Evolutionary conservation across 2,113 vertebrate species (phyloP).

Genomic region (Pelecanus crispus): DNA sequence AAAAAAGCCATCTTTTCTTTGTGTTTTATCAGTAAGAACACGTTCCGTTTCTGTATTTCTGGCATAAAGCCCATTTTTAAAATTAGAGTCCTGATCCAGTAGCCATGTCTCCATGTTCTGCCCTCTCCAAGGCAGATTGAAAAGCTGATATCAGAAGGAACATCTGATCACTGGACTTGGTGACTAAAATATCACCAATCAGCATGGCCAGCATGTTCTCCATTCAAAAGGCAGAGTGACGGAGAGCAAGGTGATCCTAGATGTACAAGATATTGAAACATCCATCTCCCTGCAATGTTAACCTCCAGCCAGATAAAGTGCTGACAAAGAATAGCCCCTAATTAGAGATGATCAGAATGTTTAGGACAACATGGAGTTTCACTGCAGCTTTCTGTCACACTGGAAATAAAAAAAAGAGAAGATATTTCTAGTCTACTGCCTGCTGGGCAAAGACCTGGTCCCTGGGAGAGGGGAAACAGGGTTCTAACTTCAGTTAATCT

Average conservation of each 20-base stretch:
- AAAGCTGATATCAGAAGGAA: not conserved
- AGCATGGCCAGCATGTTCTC: not conserved
- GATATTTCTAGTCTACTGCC: not conserved
- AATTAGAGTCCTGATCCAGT: not conserved
- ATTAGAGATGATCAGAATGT: not conserved
- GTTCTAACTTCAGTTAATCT: not conserved
- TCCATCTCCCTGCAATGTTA: not conserved
- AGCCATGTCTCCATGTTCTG: not conserved
- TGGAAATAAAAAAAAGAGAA: not conserved
- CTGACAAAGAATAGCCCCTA: not conserved
- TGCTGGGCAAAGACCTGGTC: not conserved
- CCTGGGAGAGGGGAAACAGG: not conserved
- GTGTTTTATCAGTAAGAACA: not conserved
- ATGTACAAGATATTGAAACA: accelerated
- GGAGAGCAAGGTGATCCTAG: not conserved
- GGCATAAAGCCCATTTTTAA: not conserved
- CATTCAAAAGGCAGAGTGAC: not conserved
- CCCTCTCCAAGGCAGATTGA: not conserved
- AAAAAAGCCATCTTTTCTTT: accelerated
- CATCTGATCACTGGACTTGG: not conserved
- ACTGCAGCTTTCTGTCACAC: not conserved
- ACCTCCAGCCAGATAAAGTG: not conserved
- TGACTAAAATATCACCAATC: not conserved
- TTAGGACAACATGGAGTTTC: not conserved
- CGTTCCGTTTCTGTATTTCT: not conserved